Percentiles rank a stretch among this genome's conserved stretches.
Conservation (phyloP, 2,888 invertebrate species). For the Drosophila monieri region DNA sequence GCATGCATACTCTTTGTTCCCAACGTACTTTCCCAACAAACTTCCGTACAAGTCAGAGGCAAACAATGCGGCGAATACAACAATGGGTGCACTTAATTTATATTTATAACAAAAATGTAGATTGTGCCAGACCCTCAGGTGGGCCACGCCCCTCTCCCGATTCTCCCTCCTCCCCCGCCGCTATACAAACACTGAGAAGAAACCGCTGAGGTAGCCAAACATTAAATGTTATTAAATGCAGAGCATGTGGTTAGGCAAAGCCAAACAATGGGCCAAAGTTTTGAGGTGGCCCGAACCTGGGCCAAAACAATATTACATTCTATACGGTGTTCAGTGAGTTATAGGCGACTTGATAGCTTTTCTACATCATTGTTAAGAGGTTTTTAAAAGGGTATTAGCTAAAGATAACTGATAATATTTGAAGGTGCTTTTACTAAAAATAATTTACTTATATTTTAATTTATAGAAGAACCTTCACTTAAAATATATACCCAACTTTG, state of each 20-base stretch:
- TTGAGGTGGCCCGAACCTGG: conserved; percentile 49
- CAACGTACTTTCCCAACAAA: neutral
- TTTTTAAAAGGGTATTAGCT: neutral
- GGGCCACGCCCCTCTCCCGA: conserved; percentile 12
- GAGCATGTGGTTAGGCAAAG: conserved; percentile 48
- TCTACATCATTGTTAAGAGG: neutral
- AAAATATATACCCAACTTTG: neutral
- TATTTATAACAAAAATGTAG: conserved; percentile 61
- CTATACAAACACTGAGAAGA: conserved; percentile 47
- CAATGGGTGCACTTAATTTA: conserved; percentile 70
- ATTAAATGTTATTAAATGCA: conserved; percentile 76
- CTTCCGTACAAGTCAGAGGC: conserved; percentile 35
- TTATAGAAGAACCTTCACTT: too few species aligned
- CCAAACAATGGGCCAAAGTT: conserved; percentile 61
- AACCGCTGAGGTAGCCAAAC: conserved; percentile 60
- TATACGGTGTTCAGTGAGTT: conserved; percentile 5
- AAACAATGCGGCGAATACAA: conserved; percentile 73
- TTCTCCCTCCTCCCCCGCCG: neutral
- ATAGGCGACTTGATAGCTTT: neutral
- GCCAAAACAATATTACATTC: conserved; percentile 25
- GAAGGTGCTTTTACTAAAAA: neutral
- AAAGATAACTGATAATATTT: too few species aligned
- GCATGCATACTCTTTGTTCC: conserved; percentile 33
- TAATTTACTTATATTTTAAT: neutral
- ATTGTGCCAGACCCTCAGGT: neutral